phyloP scores from a whole-genome alignment of 2,113 vertebrate genomes.

The Noctilio leporinus region DNA sequence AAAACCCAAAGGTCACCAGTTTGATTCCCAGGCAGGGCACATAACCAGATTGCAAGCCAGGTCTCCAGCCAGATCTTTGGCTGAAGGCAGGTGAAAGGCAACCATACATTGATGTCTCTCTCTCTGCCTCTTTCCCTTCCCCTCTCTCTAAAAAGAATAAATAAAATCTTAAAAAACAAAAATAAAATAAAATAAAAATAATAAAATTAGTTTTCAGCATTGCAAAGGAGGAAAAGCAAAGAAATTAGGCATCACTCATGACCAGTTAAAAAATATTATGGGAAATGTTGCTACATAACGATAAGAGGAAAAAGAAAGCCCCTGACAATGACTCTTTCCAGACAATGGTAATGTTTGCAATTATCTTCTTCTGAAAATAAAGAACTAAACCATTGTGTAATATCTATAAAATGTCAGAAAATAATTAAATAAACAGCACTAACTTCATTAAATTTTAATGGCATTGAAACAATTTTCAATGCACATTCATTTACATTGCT shows the following conservation, averaged over 20 bases:
- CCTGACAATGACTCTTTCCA: neutral
- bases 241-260: neutral
- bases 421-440: slow-evolving; percentile 20
- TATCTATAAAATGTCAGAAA: slow-evolving; percentile 49
- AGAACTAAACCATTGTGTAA: neutral
- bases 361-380: slow-evolving; percentile 41
- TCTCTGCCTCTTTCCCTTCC: too few species aligned
- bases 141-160: too few species aligned
- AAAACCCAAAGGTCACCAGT: too few species aligned
- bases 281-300: neutral
- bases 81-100: too few species aligned
- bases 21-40: too few species aligned
- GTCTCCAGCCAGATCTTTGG: too few species aligned
- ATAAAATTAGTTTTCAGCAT: neutral
- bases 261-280: neutral
- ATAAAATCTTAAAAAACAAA: too few species aligned
- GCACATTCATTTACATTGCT: neutral
- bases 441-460: slow-evolving; percentile 45
- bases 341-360: neutral
- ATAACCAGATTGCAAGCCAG: too few species aligned
- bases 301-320: neutral
- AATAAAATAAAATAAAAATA: too few species aligned
- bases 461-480: neutral
- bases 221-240: slow-evolving; percentile 20
- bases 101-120: too few species aligned